Base-by-base conservation (phyloP, 2,888 invertebrate genomes). In the Ophonus ardosiacus region DNA sequence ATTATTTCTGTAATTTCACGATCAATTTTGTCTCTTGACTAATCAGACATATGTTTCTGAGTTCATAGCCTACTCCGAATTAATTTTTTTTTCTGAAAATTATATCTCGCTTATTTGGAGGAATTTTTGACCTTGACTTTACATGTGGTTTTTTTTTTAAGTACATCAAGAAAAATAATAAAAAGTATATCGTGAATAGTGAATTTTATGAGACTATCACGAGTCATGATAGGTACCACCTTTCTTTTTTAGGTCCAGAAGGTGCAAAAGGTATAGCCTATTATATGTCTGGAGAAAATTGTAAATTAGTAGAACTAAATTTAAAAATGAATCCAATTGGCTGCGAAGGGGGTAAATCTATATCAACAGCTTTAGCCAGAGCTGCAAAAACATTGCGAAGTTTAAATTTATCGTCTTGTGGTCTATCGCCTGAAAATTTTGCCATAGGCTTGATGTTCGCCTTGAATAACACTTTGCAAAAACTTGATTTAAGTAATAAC, bases 401-500 rank as follows among this genome's bases (percentile, higher is more conserved):
- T 18, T 86, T 91, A 51, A 87, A 86, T 71, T 65, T 90, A 68
- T 87, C 89, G 31, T 90, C 88, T 57, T 90, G 90, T 86, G 89
- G 90, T 24, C 86, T 91, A 65, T 88, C 86, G 2, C 80, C 85
- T 71, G 83, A 87, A 56, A 88, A 88, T 86, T 84, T 87, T 8
- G 85, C 87, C 59, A 84, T 91, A 15, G 88, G 87, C 3, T 85
- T 88, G 84, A 87, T 89, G 86, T 86, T 91, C 7, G 86, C 86
- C 81, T 85, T 78, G 21, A 90, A 89, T 86, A 84, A 82, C 7
- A 88, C 86, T 38, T 87, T 91, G 76, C 87, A 89, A 85, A 84
- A 86, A 74, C 85, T 91, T n/a, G 89, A 90, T 87, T 86, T 91
- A 76, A 89, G 89, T 85, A 90, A 90, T 86, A 91, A 91, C 87